These are phyloP conservation scores for Cirrhinus molitorella DNA, from an alignment of 2,797 vertebrate genomes.

Conservation along the genomic window DNA sequence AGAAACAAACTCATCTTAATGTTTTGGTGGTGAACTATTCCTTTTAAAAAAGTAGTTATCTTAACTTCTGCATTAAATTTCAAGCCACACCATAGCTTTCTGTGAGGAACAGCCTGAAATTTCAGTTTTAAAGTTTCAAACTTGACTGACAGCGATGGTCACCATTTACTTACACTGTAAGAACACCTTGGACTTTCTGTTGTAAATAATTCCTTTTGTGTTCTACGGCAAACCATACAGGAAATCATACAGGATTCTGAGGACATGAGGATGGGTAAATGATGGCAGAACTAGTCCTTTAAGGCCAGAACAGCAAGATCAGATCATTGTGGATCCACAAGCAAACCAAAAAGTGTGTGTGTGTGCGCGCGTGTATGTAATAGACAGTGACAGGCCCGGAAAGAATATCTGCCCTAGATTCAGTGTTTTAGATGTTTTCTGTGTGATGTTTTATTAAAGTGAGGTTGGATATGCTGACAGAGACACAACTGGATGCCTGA, in stretches of 20 bases:
- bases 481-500: constrained; percentile 23
- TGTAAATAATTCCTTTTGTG: background rate
- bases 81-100: background rate
- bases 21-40: background rate
- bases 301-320: constrained; percentile 17
- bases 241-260: background rate
- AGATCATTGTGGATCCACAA: constrained; percentile 6
- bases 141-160: background rate
- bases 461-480: constrained; percentile 35
- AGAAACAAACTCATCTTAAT: background rate
- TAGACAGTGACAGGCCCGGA: constrained; percentile 35
- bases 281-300: background rate
- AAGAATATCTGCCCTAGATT: constrained; percentile 54
- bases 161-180: background rate
- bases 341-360: background rate
- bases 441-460: constrained; percentile 45
- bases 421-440: constrained; percentile 65
- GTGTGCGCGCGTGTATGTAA: background rate
- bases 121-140: background rate
- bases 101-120: background rate
- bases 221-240: background rate
- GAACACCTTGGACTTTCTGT: background rate
- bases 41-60: background rate
- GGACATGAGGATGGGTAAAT: background rate
- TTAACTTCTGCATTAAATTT: background rate